Conservation (phyloP, 2,113 vertebrate genomes). For the Sprattus sprattus region DNA sequence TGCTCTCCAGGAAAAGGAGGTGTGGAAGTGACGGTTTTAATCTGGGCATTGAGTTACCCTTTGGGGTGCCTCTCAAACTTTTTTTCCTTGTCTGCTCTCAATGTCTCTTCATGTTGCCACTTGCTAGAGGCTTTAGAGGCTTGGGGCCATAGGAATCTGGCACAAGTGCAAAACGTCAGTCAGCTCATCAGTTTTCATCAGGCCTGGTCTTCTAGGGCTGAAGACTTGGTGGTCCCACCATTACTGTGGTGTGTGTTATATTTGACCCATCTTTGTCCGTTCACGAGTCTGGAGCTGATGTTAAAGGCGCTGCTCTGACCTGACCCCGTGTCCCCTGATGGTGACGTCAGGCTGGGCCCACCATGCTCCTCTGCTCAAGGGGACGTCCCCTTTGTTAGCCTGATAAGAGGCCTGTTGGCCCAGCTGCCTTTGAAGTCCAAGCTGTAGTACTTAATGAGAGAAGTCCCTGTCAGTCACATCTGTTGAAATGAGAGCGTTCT, state of each 20-base stretch:
- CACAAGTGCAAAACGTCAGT: neutral
- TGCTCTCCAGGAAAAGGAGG: neutral
- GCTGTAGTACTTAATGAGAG: slow-evolving; percentile 2
- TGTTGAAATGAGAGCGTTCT: slow-evolving; percentile 14
- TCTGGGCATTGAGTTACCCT: neutral
- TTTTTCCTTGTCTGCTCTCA: neutral
- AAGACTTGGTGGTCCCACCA: neutral
- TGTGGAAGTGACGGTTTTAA: neutral
- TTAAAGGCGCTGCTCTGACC: neutral
- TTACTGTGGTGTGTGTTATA: neutral
- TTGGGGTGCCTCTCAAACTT: neutral
- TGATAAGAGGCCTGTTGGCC: slow-evolving; percentile 30
- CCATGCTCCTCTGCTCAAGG: slow-evolving; percentile 18
- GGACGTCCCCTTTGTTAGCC: slow-evolving; percentile 39
- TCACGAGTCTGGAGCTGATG: neutral
- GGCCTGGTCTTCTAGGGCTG: neutral
- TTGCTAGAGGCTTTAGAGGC: neutral
- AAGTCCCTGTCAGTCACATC: slow-evolving; percentile 24
- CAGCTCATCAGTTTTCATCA: neutral
- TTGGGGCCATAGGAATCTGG: neutral
- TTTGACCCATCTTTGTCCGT: neutral
- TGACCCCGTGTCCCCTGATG: neutral
- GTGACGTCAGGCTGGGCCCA: slow-evolving; percentile 23
- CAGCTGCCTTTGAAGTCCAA: slow-evolving; percentile 32
- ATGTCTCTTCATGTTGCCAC: neutral